Evolutionary conservation across 2,797 vertebrate species (phyloP).

Genomic region (Amblyopsis hoosieri): DNA sequence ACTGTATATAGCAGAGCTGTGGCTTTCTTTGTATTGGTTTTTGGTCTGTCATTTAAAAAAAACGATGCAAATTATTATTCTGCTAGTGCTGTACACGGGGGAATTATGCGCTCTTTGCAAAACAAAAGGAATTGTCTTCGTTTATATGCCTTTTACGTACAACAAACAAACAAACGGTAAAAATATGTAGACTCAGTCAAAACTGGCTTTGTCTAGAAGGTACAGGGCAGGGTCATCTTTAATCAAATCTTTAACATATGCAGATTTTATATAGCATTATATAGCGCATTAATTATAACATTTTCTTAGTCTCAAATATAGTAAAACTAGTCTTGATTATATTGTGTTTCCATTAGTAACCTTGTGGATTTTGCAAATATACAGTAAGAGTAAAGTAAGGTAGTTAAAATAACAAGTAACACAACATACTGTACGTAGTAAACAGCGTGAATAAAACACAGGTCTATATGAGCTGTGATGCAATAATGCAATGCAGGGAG

Average conservation of each 20-base stretch:
- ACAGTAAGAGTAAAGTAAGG: no score
- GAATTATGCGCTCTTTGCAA: conserved; percentile 25
- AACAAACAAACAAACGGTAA: conserved; percentile 17
- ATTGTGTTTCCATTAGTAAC: no score
- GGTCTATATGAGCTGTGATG: no score
- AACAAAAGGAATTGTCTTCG: conserved; percentile 12
- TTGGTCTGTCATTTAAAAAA: conserved; percentile 44
- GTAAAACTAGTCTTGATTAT: no score
- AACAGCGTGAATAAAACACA: no score
- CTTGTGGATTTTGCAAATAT: no score
- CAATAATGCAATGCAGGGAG: conserved; percentile 86
- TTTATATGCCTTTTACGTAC: neutral
- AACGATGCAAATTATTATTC: conserved; percentile 24
- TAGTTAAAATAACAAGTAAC: no score
- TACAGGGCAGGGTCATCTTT: conserved; percentile 1
- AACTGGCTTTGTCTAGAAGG: neutral
- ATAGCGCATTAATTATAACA: no score
- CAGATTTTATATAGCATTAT: no score
- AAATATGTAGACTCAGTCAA: neutral
- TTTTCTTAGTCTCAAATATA: no score
- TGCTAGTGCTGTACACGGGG: conserved; percentile 17
- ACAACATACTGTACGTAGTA: no score
- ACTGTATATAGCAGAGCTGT: conserved; percentile 12
- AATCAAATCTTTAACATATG: no score
- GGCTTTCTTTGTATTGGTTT: conserved; percentile 6